These are phyloP conservation scores for Drosophila varians DNA, from an alignment of 1,140 invertebrate species.

Conservation along the genomic window DNA sequence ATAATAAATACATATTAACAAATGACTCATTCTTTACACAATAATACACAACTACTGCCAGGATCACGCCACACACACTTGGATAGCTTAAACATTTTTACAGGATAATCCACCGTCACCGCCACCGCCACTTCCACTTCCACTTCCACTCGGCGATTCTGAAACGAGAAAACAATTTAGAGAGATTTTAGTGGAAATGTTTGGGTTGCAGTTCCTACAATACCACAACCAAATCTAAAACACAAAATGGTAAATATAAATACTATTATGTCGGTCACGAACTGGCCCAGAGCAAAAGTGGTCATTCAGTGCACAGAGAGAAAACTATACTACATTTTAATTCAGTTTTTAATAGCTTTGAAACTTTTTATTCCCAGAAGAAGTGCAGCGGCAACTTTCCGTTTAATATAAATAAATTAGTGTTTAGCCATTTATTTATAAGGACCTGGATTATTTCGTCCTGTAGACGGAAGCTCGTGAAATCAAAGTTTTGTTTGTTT, in stretches of 20 bases:
- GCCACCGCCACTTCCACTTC: no score
- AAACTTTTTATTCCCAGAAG: no score
- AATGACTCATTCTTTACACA: slow-evolving; percentile 43
- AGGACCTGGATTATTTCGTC: neutral
- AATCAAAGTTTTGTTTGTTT: slow-evolving; percentile 50
- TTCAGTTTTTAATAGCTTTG: no score
- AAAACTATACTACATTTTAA: neutral
- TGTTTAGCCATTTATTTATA: neutral
- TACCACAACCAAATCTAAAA: neutral
- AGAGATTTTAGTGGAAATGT: slow-evolving; percentile 19
- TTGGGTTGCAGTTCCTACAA: neutral
- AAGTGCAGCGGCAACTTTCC: no score
- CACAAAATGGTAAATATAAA: slow-evolving; percentile 20
- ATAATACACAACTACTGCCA: slow-evolving; percentile 30
- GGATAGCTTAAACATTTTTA: slow-evolving; percentile 49
- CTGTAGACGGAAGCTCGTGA: slow-evolving; percentile 3
- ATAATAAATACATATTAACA: slow-evolving; percentile 71
- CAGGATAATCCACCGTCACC: slow-evolving; percentile 50
- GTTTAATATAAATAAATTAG: no score
- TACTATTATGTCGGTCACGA: slow-evolving; percentile 40
- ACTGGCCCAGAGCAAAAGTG: slow-evolving; percentile 16
- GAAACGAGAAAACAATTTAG: slow-evolving; percentile 45
- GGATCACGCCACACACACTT: slow-evolving; percentile 33
- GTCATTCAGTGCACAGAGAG: slow-evolving; percentile 4
- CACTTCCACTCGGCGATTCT: neutral